Base-by-base conservation (phyloP, 2,888 invertebrate genomes). In the Neoscelio sp. region DNA sequence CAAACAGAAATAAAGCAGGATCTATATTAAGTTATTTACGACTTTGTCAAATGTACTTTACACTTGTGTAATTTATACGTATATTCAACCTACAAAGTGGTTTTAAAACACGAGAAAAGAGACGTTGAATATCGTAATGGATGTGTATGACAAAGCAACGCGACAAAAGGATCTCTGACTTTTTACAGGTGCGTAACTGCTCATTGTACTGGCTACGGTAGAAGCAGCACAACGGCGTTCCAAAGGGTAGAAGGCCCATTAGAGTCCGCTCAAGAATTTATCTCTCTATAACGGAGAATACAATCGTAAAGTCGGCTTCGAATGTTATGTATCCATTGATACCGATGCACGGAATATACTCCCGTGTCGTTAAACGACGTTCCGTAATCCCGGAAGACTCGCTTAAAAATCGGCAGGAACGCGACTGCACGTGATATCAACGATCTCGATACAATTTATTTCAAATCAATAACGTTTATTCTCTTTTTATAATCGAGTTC, bases 281-380 rank as follows among this genome's bases (percentile, higher is more conserved):
- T 84, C 81, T 83, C 83, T 82, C 81, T 81, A 84, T 84, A 84
- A 82, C 80, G 82, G 82, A 83, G 82, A 84, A 84, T 84, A 80
- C 82, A 83, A 84, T 84, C 84, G 83, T 84, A 84, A 84, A 84
- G 82, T 82, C 78, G 54, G 68, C 67, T 78, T 75, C 60, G 71
- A 74, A 64, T 50, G 67, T 78, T 76, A 76, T 79, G 77, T 74
- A 71, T 76, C 80, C 84, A 83, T 82, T 84, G 84, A 83, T 83
- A 82, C 75, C 70, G 64, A 52, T 70, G 68, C 78, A 70, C 65
- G 56, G 78, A 81, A 81, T 73, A 78, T 75, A 65, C 65, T 73
- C 65, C 42, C 13, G 56, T 75, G 67, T 83, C 82, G 80, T 80
- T 83, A 82, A 78, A 76, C 80, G 73, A 67, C 82, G 80, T 82